Percentiles rank a stretch among this genome's conserved stretches.
Evolutionary conservation across 2,797 vertebrate species (phyloP).

Genomic region (Masticophis lateralis): DNA sequence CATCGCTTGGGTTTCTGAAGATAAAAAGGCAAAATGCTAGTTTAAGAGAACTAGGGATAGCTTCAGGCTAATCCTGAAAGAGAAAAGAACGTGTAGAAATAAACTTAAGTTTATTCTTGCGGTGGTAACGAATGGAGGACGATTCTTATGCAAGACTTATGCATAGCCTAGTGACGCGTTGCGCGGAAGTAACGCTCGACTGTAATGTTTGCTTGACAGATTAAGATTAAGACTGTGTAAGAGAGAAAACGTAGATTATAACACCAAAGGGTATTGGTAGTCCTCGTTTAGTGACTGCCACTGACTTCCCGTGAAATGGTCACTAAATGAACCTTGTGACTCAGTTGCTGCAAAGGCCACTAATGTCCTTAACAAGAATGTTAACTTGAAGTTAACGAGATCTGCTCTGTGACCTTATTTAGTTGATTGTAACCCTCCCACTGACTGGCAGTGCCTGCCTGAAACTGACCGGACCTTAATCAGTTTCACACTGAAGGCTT

Average conservation of each 20-base stretch:
- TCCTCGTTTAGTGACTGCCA: neutral
- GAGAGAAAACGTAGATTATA: neutral
- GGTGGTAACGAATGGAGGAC: conserved; percentile 13
- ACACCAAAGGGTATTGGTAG: neutral
- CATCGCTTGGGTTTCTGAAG: conserved; percentile 14
- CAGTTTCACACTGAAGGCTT: neutral
- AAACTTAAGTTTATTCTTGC: conserved; percentile 62
- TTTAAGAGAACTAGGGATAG: conserved; percentile 37
- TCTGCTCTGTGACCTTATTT: neutral
- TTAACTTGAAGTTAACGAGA: neutral
- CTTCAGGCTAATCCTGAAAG: conserved; percentile 41
- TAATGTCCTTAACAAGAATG: neutral
- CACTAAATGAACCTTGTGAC: neutral
- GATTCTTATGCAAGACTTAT: conserved; percentile 17
- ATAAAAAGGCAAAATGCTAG: neutral
- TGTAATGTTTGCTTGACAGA: neutral
- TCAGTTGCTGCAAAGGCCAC: neutral
- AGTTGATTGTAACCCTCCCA: neutral
- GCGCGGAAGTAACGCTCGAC: neutral
- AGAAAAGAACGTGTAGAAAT: conserved; percentile 53
- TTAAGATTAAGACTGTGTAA: neutral
- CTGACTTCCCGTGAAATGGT: neutral
- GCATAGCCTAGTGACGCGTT: conserved; percentile 23
- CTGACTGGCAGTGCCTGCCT: neutral
- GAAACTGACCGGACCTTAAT: neutral